Evolutionary conservation across 1,140 invertebrate genomes (phyloP).

Genomic region (Pseudomyrmex cubaensis): DNA sequence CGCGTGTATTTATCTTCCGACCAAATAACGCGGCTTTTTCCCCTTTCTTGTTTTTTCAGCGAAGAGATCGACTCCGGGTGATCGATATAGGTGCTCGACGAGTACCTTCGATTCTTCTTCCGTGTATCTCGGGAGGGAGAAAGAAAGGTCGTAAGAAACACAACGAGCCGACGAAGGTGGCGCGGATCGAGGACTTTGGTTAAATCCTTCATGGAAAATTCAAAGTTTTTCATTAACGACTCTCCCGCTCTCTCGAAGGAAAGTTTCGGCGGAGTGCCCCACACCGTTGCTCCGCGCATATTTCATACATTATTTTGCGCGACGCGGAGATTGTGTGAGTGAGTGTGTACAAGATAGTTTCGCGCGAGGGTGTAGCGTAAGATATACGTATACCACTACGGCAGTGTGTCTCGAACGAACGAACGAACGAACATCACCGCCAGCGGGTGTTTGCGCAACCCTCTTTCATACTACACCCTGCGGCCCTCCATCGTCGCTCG

Average conservation of each 20-base stretch:
- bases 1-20: slow-evolving; percentile 22
- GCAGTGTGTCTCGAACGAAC: slow-evolving; percentile 8
- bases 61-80: slow-evolving; percentile 12
- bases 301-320: slow-evolving; percentile 85
- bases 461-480: slow-evolving; percentile 67
- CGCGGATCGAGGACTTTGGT: slow-evolving; percentile 29
- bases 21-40: slow-evolving; percentile 23
- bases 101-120: not conserved
- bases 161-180: slow-evolving; percentile 19
- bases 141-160: not conserved
- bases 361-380: not conserved
- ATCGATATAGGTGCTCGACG: slow-evolving; percentile 1
- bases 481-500: slow-evolving; percentile 73
- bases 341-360: not conserved
- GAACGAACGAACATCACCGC: slow-evolving; percentile 68
- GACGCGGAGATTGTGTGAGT: slow-evolving; percentile 68
- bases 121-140: not conserved
- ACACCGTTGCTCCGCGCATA: slow-evolving; percentile 78
- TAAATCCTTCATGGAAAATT: slow-evolving; percentile 85
- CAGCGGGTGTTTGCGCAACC: slow-evolving; percentile 80
- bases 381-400: not conserved
- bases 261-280: slow-evolving; percentile 75
- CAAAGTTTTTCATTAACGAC: slow-evolving; percentile 84
- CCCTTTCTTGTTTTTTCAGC: not conserved
- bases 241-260: slow-evolving; percentile 67